Conservation (phyloP, 1,140 invertebrate genomes). For the Dolichoris vasculosae region DNA sequence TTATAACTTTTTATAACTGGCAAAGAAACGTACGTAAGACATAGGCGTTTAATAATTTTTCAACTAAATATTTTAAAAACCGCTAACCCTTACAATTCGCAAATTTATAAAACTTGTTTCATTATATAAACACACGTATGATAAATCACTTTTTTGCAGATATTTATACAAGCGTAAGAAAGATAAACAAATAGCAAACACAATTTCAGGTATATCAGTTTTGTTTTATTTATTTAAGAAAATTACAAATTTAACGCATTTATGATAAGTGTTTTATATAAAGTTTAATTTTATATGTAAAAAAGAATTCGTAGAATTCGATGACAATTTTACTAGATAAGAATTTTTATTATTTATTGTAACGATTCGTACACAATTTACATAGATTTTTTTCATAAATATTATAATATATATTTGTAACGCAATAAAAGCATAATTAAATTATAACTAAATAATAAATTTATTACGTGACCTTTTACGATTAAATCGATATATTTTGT, state of each 20-base stretch:
- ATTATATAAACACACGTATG: not conserved
- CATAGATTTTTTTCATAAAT: not conserved
- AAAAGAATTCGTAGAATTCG: not conserved
- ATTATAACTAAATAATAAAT: not conserved
- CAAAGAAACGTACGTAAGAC: not conserved
- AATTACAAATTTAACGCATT: not conserved
- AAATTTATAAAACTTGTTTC: not conserved
- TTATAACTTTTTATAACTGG: not conserved
- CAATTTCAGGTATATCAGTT: not conserved
- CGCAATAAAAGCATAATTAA: not conserved
- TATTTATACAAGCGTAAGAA: not conserved
- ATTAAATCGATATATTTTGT: not conserved
- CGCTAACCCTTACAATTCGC: not conserved
- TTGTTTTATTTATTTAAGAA: not conserved
- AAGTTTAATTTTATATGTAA: not conserved
- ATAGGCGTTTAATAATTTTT: no score
- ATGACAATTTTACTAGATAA: not conserved
- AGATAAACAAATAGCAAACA: not conserved
- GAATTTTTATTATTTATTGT: not conserved
- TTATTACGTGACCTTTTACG: not conserved
- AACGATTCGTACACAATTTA: not conserved
- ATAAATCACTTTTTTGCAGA: not conserved
- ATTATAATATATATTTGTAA: not conserved
- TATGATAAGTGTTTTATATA: not conserved
- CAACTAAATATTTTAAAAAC: not conserved